Evolutionary conservation across 2,888 invertebrate species (phyloP).

Genomic region (Ellobium chinense): DNA sequence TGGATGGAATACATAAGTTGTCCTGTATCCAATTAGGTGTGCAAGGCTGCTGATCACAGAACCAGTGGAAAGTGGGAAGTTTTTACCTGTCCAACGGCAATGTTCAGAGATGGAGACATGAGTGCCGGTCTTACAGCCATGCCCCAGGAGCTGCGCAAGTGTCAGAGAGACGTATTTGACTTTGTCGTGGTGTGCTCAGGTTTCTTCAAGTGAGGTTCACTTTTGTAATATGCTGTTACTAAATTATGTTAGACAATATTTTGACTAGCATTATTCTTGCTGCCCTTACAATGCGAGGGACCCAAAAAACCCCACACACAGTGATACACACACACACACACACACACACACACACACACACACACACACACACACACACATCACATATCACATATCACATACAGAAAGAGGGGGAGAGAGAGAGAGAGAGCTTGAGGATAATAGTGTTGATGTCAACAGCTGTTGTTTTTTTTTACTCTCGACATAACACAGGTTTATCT

Average conservation of each 20-base stretch:
- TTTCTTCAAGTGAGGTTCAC: conserved; percentile 14
- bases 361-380: no score
- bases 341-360: no score
- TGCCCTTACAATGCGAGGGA: no score
- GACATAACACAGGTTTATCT: no score
- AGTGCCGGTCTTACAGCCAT: not conserved
- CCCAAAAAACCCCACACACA: no score
- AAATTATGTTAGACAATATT: not conserved
- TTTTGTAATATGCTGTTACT: not conserved
- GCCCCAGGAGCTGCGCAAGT: not conserved
- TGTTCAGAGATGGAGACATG: not conserved
- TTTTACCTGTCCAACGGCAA: not conserved
- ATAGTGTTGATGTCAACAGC: no score
- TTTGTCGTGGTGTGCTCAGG: conserved; percentile 19
- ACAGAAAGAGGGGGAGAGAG: no score
- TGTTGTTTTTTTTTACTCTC: no score
- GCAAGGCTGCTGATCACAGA: not conserved
- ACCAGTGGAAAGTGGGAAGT: not conserved
- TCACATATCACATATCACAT: no score
- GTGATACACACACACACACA: no score
- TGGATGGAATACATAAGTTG: no score
- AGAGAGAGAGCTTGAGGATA: no score
- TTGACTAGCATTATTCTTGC: not conserved
- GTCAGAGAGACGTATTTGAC: conserved; percentile 14
- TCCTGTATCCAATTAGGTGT: not conserved